Conservation (phyloP, 2,797 vertebrate species). For the Toxotes lorentzi region DNA sequence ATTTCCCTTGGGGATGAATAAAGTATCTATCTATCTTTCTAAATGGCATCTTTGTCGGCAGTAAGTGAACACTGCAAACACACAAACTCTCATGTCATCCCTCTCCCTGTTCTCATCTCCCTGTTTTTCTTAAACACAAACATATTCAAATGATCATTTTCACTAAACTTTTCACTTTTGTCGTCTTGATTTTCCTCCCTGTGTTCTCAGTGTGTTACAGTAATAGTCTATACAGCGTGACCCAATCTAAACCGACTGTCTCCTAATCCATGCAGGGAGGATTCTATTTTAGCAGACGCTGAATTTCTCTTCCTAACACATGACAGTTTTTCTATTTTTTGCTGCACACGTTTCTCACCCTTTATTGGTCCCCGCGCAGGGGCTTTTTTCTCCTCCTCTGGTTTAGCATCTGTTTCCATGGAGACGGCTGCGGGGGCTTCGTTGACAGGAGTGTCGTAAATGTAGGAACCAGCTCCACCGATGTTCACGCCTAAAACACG, state of each 20-base stretch:
- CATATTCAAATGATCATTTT: background rate
- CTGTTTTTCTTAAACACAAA: too few relatives aligned
- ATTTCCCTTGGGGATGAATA: too few relatives aligned
- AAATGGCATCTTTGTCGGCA: background rate
- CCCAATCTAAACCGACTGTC: background rate
- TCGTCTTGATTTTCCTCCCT: background rate
- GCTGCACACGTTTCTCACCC: constrained; percentile 69
- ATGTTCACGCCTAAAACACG: constrained; percentile 82
- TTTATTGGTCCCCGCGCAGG: constrained; percentile 80
- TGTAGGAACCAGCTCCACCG: constrained; percentile 84
- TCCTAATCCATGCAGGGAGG: background rate
- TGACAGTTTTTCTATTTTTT: constrained; percentile 50
- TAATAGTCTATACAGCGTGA: background rate
- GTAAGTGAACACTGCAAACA: background rate
- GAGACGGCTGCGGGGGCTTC: constrained; percentile 70
- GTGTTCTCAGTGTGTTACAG: background rate
- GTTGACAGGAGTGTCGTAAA: constrained; percentile 79
- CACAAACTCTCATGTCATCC: background rate
- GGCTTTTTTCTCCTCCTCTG: constrained; percentile 70
- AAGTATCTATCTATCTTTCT: too few relatives aligned
- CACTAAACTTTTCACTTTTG: background rate
- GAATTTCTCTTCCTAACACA: background rate
- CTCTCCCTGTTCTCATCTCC: too few relatives aligned
- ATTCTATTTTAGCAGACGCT: too few relatives aligned
- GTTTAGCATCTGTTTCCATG: constrained; percentile 73